Evolutionary conservation across 2,797 vertebrate species (phyloP).

Genomic region (Chelon labrosus): DNA sequence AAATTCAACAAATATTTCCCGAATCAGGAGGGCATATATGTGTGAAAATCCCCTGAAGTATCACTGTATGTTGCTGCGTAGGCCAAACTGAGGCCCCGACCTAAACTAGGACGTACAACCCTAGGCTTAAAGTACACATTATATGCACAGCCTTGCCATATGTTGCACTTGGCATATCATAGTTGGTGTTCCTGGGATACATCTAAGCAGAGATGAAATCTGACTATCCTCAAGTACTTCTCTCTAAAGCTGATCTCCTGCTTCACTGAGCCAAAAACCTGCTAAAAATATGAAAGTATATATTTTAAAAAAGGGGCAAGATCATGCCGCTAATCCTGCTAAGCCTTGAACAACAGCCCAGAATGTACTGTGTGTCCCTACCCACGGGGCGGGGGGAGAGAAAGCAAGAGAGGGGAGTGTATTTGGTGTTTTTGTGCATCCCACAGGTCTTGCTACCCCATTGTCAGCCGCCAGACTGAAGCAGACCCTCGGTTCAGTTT

Average conservation of each 20-base stretch:
- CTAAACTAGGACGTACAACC: background rate
- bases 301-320: slow-evolving; percentile 49
- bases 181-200: slow-evolving; percentile 8
- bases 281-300: slow-evolving; percentile 60
- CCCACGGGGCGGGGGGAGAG: slow-evolving; percentile 44
- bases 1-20: too few species aligned
- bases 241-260: slow-evolving; percentile 35
- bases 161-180: background rate
- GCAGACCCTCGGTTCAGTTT: slow-evolving; percentile 21
- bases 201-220: slow-evolving; percentile 32
- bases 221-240: slow-evolving; percentile 36
- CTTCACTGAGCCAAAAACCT: slow-evolving; percentile 42
- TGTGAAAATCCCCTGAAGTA: background rate
- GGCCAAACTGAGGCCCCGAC: background rate
- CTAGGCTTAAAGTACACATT: background rate
- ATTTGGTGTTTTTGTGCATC: slow-evolving; percentile 26
- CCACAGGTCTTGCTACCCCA: slow-evolving; percentile 47
- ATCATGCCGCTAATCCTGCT: slow-evolving; percentile 72
- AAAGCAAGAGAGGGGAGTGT: slow-evolving; percentile 13
- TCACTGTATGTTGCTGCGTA: background rate
- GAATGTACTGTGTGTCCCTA: slow-evolving; percentile 62
- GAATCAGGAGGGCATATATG: too few species aligned
- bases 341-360: slow-evolving; percentile 73
- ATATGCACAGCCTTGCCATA: background rate
- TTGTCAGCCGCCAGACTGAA: slow-evolving; percentile 44